These are phyloP conservation scores for Grallaria varia DNA, from an alignment of 2,113 vertebrate species.

Conservation along the genomic window DNA sequence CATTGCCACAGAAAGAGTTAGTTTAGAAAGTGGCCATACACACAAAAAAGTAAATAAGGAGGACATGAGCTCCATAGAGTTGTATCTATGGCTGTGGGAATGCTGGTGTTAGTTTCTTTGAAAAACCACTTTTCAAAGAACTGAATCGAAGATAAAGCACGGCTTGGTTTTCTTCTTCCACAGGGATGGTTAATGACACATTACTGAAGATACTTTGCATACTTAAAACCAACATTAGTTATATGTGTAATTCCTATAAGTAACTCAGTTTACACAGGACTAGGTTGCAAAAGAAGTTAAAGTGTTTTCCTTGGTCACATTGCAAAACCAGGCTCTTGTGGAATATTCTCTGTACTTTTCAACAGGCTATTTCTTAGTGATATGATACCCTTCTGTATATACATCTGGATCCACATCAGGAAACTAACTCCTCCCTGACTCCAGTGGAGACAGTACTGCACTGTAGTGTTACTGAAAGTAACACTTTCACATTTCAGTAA, in stretches of 20 bases:
- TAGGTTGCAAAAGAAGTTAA: background rate
- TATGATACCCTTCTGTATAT: background rate
- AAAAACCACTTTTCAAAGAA: background rate
- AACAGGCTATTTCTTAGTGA: background rate
- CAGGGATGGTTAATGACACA: background rate
- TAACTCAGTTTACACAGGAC: background rate
- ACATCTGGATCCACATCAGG: accelerated
- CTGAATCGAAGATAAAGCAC: background rate
- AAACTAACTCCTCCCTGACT: background rate
- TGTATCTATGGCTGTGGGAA: background rate
- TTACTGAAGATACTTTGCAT: background rate
- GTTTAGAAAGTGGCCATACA: background rate
- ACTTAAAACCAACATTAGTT: background rate
- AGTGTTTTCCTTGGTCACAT: background rate
- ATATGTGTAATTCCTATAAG: background rate
- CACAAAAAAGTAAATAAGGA: background rate
- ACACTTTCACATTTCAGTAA: background rate
- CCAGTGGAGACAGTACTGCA: background rate
- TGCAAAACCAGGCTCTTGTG: background rate
- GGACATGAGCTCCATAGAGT: background rate
- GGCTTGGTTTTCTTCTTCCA: background rate
- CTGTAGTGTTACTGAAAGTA: background rate
- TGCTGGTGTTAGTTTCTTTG: background rate
- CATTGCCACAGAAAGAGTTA: background rate
- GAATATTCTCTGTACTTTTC: background rate